A percentile compares a stretch with the other conserved stretches of the same genome.
These are phyloP conservation scores for Phyllotreta cruciferae DNA, from an alignment of 2,888 invertebrate species.

Conservation along the genomic window DNA sequence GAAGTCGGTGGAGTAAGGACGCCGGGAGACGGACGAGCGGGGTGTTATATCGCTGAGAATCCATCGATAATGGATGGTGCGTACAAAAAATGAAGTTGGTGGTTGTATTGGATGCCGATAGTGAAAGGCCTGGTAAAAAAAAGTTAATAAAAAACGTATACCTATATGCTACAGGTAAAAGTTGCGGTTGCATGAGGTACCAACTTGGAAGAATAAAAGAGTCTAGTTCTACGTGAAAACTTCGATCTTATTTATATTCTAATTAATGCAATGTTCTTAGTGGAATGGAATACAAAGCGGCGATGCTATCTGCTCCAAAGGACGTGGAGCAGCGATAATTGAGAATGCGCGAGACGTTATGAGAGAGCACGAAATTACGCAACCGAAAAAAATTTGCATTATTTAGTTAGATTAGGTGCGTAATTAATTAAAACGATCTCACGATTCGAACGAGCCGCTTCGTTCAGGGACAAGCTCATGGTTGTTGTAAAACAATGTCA, in stretches of 20 bases:
- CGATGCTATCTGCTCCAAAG: constrained; percentile 35
- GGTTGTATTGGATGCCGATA: constrained; percentile 13
- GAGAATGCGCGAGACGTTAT: constrained; percentile 31
- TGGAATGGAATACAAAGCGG: constrained; percentile 10
- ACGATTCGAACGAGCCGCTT: constrained; percentile 32
- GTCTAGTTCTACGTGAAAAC: no score
- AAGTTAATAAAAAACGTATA: background rate
- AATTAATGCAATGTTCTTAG: no score
- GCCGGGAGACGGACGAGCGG: constrained; percentile 1
- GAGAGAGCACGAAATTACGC: constrained; percentile 33
- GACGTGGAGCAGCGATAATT: constrained; percentile 29
- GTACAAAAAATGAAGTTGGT: constrained; percentile 16
- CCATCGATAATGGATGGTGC: constrained; percentile 27
- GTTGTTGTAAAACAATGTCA: constrained; percentile 36
- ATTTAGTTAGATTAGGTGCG: constrained; percentile 34
- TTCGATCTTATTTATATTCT: no score
- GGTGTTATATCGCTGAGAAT: constrained; percentile 26
- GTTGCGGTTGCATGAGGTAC: no score
- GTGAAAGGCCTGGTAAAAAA: constrained; percentile 9
- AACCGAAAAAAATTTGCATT: constrained; percentile 40
- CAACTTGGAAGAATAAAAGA: no score
- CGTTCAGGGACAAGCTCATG: constrained; percentile 38
- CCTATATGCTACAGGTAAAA: no score
- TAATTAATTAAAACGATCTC: constrained; percentile 39
- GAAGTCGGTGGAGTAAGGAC: constrained; percentile 28